Evolutionary conservation across 1,140 invertebrate species (phyloP), one percentile per base, ranked within the genome.

Genomic region (Cherax quadricarinatus): DNA sequence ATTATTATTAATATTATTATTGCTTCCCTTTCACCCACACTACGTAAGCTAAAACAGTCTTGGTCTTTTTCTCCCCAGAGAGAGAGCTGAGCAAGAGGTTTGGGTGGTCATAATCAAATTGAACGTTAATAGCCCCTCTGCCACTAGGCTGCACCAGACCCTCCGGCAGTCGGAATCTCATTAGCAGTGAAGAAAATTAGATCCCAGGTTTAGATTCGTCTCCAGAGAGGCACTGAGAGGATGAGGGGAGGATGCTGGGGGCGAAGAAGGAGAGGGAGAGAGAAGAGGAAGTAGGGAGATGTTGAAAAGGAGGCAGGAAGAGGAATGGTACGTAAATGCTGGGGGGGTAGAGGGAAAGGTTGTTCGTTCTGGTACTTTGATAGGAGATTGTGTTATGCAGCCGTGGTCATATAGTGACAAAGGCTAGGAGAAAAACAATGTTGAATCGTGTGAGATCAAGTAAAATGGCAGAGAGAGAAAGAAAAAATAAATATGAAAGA

Each of bases 41-140:
- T 57, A 57, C 9, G 9, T 10, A 14, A 57, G 53, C 53, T 57
- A 57, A 57, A 57, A 41, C 30, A 41, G 30, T 41, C 30, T 41
- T 41, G 53, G 14, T 7, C 53, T 1, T 57, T 30, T 30, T 75
- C 24, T 75, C 12, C 24, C 70, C 70, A 75, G n/a, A 21, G 21
- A 30, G 70, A 41, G 70, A 3, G 6, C 21, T 75, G 70, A 75
- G n/a, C n/a, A 75, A 30, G 70, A 30, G 70, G 70, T 16, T 75
- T 30, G 4, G n/a, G 70, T 75, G 70, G 70, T 75, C n/a, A 75
- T 75, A 75, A 75, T 75, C 70, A 75, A 75, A 75, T 75, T 75
- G 24, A 75, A n/a, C 9, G 70, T 75, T 75, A 75, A 75, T 75
- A 75, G 70, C 6, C 70, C 24, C n/a, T 30, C n/a, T 30, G 70